Evolutionary conservation across 2,888 invertebrate genomes (phyloP).

Genomic region (Pocota personata): DNA sequence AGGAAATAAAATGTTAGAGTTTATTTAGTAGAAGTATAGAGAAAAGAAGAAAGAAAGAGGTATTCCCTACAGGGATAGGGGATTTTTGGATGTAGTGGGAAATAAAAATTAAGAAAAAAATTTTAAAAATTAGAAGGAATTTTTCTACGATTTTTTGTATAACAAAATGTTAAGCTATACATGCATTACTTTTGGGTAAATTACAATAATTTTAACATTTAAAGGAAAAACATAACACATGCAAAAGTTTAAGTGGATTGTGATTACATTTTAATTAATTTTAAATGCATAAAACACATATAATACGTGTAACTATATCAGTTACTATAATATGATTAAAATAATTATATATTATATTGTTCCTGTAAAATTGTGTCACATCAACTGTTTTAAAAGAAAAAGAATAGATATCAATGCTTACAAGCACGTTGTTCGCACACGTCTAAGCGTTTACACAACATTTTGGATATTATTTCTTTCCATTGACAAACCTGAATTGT

Average conservation of each 20-base stretch:
- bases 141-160: background rate
- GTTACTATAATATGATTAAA: background rate
- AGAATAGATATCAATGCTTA: too few species aligned
- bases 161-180: constrained; percentile 28
- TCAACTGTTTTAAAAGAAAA: too few species aligned
- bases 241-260: constrained; percentile 24
- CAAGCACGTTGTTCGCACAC: too few species aligned
- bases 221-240: constrained; percentile 29
- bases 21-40: background rate
- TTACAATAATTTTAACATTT: constrained; percentile 24
- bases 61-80: background rate
- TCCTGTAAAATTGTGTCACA: too few species aligned
- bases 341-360: too few species aligned
- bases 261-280: background rate
- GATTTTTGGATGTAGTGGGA: constrained; percentile 1
- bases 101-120: too few species aligned
- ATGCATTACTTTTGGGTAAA: constrained; percentile 28
- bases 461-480: too few species aligned
- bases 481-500: too few species aligned
- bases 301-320: too few species aligned
- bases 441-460: too few species aligned
- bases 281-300: background rate
- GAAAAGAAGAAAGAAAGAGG: background rate
- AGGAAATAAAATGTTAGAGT: constrained; percentile 1
- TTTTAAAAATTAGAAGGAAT: background rate